Percentiles rank a stretch among this genome's conserved stretches.
These are phyloP conservation scores for Todus mexicanus DNA, from an alignment of 2,797 vertebrate species.

Conservation along the genomic window DNA sequence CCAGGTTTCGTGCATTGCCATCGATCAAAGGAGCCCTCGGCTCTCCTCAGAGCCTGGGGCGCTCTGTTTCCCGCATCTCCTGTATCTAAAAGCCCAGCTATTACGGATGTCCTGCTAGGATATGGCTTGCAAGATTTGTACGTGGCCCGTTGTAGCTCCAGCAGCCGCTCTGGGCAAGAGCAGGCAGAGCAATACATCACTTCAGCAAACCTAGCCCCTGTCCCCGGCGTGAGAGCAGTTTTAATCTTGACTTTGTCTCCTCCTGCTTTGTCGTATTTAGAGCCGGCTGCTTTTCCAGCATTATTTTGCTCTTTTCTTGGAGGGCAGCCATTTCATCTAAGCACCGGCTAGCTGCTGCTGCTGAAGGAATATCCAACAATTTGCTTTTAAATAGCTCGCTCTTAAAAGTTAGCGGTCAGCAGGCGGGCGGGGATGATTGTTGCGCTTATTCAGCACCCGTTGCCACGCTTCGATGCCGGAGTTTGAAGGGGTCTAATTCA, in stretches of 20 bases:
- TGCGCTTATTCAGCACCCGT: background rate
- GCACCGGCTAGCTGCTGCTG: conserved; percentile 39
- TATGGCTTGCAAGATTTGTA: background rate
- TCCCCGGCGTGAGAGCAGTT: background rate
- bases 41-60: background rate
- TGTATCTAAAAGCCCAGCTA: background rate
- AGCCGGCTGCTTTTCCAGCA: conserved; percentile 40
- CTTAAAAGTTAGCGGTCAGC: conserved; percentile 32
- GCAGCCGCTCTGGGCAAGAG: conserved; percentile 11
- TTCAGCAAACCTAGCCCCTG: background rate
- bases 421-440: conserved; percentile 26
- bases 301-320: conserved; percentile 61
- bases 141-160: conserved; percentile 30
- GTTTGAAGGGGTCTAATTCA: background rate
- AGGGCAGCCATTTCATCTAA: conserved; percentile 63
- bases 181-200: conserved; percentile 10
- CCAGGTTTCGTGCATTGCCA: background rate
- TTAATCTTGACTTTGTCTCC: conserved; percentile 35
- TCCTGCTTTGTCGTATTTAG: conserved; percentile 52
- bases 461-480: fast-evolving
- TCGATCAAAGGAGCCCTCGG: background rate
- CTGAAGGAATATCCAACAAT: conserved; percentile 47
- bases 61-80: background rate
- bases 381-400: conserved; percentile 29
- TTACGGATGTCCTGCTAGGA: background rate